Evolutionary conservation across 2,888 invertebrate genomes (phyloP), one percentile per base, ranked within the genome.

Genomic region (Tetragnatha montana): DNA sequence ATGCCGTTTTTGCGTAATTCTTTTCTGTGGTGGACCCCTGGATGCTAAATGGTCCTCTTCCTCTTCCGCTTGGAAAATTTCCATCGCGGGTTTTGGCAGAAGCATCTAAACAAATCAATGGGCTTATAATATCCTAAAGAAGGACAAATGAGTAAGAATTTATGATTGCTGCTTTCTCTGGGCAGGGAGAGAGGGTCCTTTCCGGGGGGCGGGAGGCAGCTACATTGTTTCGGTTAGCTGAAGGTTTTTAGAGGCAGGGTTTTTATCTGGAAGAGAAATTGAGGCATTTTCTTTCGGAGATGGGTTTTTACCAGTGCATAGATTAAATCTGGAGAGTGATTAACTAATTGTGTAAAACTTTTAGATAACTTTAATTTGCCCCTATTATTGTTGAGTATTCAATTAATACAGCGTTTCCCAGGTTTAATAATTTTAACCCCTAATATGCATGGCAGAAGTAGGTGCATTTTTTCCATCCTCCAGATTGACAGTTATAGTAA

Each of bases 31-130:
- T 75, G 60, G 70, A 75, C 22, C 35, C 49, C 81, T 87, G 81
- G 22, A 76, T 87, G 81, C 81, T 81, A 87, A 87, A 87, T 81
- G 81, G 70, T 81, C 69, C 75, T 60, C 76, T 81, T 87, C 81
- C 81, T 75, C 75, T 87, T 87, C 80, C 68, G 49, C 70, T 81
- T 81, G 81, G 87, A 87, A 87, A 81, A 17, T 49, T 80, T 81
- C 75, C 81, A 87, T 87, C 74, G 70, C 81, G 74, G 81, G 81
- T 81, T 35, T 35, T 87, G 87, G 87, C 81, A 87, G 70, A 60
- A 78, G 80, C 50, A 50, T 70, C 80, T 79, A 68, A 80, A 80
- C 80, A 80, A 80, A 86, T 80, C 86, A 86, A 86, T 71, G 86
- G 73, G 79, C 51, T 86, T 50, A 86, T 86, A 80, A 80, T 86